Evolutionary conservation across 2,113 vertebrate genomes (phyloP), one percentile per base, ranked within the genome.

Genomic region (Amazona guildingii): DNA sequence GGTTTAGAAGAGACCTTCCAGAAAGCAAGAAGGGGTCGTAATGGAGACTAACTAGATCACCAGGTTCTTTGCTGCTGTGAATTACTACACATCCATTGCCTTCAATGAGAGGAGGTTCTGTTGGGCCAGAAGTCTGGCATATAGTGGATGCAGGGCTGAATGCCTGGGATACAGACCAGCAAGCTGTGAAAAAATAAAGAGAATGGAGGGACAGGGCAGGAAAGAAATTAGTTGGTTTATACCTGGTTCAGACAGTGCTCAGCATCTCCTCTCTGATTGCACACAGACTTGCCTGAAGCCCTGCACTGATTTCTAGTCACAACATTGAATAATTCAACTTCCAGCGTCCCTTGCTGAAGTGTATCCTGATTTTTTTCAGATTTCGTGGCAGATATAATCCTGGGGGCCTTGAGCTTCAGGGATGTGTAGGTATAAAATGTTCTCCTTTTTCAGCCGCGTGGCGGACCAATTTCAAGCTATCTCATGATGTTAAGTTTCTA

Each of bases 261-360:
- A 16, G 28, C 79, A 25, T 11, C 63, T 25, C 62, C 54, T 74
- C 5, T 52, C 25, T 54, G 39, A 31, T 66, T 46, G n/a, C 37
- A 46, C 70, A 16, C 11, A 8, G 41, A 4, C 41, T 69, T 13
- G 54, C 48, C 41, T 75, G 35, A 27, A 89, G 86, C 81, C 24
- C 69, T 13, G 43, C 4, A 0, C 55, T 57, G 55, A 51, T 76
- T 86, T 77, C 76, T 35, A 64, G 57, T 59, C 76, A 24, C 63
- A 62, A 35, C 63, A 41, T 64, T 64, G 63, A 93, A 76, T 66
- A 70, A 82, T 76, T 81, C 70, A 82, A 28, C 69, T 57, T 43
- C 24, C 10, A 12, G 0, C 1, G 0, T 75, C 37, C 68, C 35
- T 57, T 6, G 28, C 24, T 59, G 81, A 24, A 55, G 35, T 0